Evolutionary conservation across 1,140 invertebrate species (phyloP).

Genomic region (Drosophila guanche): DNA sequence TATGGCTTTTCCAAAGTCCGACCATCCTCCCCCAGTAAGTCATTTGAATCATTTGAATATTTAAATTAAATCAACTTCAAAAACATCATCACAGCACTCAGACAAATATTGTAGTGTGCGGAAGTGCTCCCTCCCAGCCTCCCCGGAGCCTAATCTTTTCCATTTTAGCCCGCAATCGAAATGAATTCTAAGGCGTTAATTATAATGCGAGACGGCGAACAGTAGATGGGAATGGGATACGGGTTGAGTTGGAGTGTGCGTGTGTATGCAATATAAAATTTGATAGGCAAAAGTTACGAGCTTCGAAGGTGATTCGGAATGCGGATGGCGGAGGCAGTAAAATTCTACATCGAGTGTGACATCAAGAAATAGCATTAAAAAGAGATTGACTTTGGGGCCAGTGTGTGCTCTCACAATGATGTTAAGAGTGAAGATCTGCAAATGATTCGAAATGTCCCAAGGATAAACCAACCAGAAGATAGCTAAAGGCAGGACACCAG

Average conservation of each 20-base stretch:
- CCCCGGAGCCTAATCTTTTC: slow-evolving; percentile 17
- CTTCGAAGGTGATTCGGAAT: not conserved
- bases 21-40: slow-evolving; percentile 57
- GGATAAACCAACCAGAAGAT: too few species aligned
- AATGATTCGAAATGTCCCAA: too few species aligned
- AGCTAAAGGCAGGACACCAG: too few species aligned
- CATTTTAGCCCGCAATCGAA: slow-evolving; percentile 28
- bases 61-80: slow-evolving; percentile 73
- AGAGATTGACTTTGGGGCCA: too few species aligned
- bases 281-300: slow-evolving; percentile 13
- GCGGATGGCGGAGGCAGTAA: not conserved
- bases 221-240: not conserved
- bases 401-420: too few species aligned
- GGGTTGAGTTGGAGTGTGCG: not conserved
- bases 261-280: slow-evolving; percentile 24
- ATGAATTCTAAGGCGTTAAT: slow-evolving; percentile 67
- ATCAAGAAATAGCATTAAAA: too few species aligned
- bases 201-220: slow-evolving; percentile 45
- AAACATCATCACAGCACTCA: slow-evolving; percentile 38
- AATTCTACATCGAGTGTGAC: not conserved
- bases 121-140: slow-evolving; percentile 1
- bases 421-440: too few species aligned
- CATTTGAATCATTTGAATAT: slow-evolving; percentile 78
- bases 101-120: slow-evolving; percentile 3
- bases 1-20: slow-evolving; percentile 57